A percentile compares a stretch with the other conserved stretches of the same genome.
phyloP scores from a whole-genome alignment of 2,888 invertebrate species.

The Drosophila aldrichi region DNA sequence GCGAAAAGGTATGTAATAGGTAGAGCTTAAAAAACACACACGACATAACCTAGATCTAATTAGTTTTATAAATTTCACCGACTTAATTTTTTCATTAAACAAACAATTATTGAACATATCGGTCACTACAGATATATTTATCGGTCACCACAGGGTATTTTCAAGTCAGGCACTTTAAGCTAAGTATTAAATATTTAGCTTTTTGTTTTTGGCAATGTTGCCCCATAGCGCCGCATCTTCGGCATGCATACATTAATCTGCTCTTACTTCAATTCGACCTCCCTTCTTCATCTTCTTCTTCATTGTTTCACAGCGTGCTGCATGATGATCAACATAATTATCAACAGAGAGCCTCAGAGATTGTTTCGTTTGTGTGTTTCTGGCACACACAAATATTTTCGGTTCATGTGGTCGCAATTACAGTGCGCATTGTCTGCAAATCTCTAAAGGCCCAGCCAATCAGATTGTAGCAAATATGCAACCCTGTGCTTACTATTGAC shows the following conservation, averaged over 20 bases:
- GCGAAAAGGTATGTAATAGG: neutral
- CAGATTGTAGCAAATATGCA: slow-evolving; percentile 18
- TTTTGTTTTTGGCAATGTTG: slow-evolving; percentile 49
- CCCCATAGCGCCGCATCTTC: slow-evolving; percentile 29
- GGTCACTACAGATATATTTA: neutral
- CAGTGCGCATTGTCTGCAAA: slow-evolving; percentile 33
- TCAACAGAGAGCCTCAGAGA: slow-evolving; percentile 35
- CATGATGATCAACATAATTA: slow-evolving; percentile 41
- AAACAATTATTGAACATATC: neutral
- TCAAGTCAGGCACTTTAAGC: slow-evolving; percentile 7
- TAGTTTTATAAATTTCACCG: neutral
- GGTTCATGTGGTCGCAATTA: slow-evolving; percentile 28
- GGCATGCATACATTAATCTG: slow-evolving; percentile 38
- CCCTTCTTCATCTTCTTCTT: slow-evolving; percentile 18
- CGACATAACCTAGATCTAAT: neutral
- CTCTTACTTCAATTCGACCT: slow-evolving; percentile 8
- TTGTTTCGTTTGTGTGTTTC: slow-evolving; percentile 45
- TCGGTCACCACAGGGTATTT: neutral
- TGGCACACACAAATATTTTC: slow-evolving; percentile 41
- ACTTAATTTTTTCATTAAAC: neutral
- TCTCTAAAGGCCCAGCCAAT: slow-evolving; percentile 15
- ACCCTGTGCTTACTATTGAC: slow-evolving; percentile 23
- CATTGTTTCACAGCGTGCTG: slow-evolving; percentile 42
- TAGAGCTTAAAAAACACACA: neutral
- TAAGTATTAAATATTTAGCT: neutral